These are phyloP conservation scores for Troilus luridus DNA, from an alignment of 2,888 invertebrate species.

Conservation along the genomic window DNA sequence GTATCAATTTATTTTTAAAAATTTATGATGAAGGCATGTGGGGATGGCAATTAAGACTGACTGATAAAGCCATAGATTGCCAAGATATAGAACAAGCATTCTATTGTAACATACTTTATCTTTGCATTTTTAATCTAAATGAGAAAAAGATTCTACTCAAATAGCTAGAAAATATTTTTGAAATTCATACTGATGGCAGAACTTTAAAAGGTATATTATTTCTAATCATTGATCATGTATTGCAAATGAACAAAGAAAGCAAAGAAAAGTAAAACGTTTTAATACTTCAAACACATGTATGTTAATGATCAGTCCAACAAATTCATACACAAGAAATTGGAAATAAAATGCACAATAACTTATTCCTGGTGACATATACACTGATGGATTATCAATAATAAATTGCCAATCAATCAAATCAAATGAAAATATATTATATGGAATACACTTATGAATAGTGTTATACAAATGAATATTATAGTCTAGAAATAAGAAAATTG, in stretches of 20 bases:
- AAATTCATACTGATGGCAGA: background rate
- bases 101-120: background rate
- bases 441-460: no score
- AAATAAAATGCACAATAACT: no score
- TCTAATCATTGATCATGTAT: background rate
- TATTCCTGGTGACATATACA: no score
- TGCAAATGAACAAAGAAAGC: background rate
- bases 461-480: no score
- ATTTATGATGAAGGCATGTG: background rate
- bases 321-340: background rate
- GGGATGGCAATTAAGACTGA: background rate
- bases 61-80: background rate
- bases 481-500: no score
- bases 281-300: background rate
- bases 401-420: no score
- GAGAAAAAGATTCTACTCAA: background rate
- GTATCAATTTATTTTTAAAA: background rate
- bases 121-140: background rate
- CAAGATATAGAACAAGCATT: background rate
- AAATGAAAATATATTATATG: no score
- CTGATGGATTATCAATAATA: no score
- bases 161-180: background rate
- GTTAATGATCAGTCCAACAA: no score
- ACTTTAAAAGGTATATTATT: background rate
- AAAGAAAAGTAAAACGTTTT: background rate